Evolutionary conservation across 35 echinoderm and acorn worm species (phyloP).

Genomic region (Heliocidaris erythrogramma): DNA sequence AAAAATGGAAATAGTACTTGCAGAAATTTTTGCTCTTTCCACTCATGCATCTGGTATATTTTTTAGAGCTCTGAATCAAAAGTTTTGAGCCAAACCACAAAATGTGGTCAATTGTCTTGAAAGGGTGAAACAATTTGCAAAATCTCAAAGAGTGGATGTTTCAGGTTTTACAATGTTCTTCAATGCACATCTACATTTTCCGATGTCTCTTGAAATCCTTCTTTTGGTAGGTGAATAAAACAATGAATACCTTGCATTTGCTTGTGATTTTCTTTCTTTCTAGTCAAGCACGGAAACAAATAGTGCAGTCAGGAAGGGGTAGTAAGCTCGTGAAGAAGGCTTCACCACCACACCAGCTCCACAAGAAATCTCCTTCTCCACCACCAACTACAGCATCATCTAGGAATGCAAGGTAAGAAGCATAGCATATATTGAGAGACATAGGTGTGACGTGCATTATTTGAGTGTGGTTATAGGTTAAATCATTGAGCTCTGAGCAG

Average conservation of each 20-base stretch:
- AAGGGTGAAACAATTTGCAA: no score
- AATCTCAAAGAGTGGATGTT: no score
- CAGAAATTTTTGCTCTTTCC: no score
- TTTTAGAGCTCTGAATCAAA: no score
- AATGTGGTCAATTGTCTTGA: no score
- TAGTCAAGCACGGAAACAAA: constrained; percentile 36
- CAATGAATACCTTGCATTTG: background rate
- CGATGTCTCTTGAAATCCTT: background rate
- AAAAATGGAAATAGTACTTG: no score
- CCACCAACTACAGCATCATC: background rate
- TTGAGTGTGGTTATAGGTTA: no score
- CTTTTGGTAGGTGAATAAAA: background rate
- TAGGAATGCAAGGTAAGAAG: constrained; percentile 17
- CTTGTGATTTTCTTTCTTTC: background rate
- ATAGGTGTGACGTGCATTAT: background rate
- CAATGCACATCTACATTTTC: background rate
- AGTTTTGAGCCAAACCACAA: no score
- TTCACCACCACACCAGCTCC: background rate
- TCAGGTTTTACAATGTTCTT: background rate
- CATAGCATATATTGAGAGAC: background rate
- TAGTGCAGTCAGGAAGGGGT: background rate
- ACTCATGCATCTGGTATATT: no score
- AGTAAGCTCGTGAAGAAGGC: constrained; percentile 16
- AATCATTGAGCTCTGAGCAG: no score
- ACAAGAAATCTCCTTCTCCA: constrained; percentile 29